Conservation (phyloP, 2,113 vertebrate genomes). For the Alethe castanea region DNA sequence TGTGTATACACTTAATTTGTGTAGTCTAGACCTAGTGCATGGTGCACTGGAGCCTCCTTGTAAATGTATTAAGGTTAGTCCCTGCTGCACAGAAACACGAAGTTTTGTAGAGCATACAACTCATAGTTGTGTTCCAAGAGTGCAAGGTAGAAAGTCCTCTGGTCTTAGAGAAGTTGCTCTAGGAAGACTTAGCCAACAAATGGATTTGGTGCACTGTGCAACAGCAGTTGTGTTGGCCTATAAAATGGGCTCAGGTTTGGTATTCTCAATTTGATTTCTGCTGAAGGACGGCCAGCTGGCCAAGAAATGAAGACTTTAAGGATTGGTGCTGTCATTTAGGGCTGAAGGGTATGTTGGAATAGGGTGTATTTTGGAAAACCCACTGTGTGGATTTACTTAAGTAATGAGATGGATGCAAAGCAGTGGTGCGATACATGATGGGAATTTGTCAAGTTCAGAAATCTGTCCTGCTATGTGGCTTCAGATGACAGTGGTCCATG, state of each 20-base stretch:
- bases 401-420: neutral
- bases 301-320: neutral
- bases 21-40: neutral
- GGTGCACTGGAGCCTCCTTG: neutral
- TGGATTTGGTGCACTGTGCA: neutral
- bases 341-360: neutral
- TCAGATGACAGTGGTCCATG: neutral
- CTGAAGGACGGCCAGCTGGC: neutral
- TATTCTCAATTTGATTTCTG: neutral
- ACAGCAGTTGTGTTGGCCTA: rapidly evolving
- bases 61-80: neutral
- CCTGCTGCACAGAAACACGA: neutral
- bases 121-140: neutral
- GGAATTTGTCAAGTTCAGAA: neutral
- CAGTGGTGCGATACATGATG: rapidly evolving
- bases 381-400: neutral
- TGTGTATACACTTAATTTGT: neutral
- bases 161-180: neutral
- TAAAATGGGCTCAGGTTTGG: neutral
- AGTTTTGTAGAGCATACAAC: neutral
- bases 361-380: neutral
- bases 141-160: neutral
- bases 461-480: rapidly evolving
- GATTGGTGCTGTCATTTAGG: neutral
- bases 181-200: neutral